Percentiles rank a stretch among this genome's conserved stretches.
phyloP scores from a whole-genome alignment of 2,888 invertebrate genomes.

The Papilio protenor region DNA sequence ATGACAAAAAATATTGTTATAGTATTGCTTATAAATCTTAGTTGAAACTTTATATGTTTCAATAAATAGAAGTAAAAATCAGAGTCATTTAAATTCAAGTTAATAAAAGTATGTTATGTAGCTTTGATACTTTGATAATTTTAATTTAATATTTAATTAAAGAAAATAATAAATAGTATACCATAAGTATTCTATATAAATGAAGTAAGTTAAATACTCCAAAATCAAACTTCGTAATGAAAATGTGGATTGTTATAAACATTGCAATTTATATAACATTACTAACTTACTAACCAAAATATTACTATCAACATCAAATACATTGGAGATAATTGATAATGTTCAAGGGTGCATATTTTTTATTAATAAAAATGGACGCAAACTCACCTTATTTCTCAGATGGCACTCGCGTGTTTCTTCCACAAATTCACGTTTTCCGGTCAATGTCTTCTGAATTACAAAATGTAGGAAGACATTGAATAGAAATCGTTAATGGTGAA shows the following conservation, averaged over 20 bases:
- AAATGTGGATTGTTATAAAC: not conserved
- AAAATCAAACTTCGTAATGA: not conserved
- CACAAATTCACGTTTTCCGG: conserved; percentile 17
- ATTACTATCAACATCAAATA: conserved; percentile 3
- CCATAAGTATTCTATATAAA: not conserved
- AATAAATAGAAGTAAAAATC: too few species aligned
- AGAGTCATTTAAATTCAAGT: too few species aligned
- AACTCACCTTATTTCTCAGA: conserved; percentile 22
- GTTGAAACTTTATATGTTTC: too few species aligned
- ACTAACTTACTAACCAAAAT: not conserved
- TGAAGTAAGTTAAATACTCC: not conserved
- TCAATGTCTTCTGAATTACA: conserved; percentile 35
- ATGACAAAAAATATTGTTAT: too few species aligned
- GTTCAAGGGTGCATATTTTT: not conserved
- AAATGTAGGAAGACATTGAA: conserved; percentile 18
- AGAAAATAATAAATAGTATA: not conserved
- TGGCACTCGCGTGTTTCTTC: conserved; percentile 4
- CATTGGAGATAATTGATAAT: not conserved
- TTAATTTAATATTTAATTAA: too few species aligned
- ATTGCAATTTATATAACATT: not conserved
- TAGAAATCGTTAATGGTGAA: conserved; percentile 23
- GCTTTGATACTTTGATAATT: too few species aligned
- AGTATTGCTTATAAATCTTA: too few species aligned
- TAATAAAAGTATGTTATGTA: too few species aligned
- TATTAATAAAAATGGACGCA: not conserved